These are phyloP conservation scores for Liparis tanakae DNA, from an alignment of 2,797 vertebrate species.

Conservation along the genomic window DNA sequence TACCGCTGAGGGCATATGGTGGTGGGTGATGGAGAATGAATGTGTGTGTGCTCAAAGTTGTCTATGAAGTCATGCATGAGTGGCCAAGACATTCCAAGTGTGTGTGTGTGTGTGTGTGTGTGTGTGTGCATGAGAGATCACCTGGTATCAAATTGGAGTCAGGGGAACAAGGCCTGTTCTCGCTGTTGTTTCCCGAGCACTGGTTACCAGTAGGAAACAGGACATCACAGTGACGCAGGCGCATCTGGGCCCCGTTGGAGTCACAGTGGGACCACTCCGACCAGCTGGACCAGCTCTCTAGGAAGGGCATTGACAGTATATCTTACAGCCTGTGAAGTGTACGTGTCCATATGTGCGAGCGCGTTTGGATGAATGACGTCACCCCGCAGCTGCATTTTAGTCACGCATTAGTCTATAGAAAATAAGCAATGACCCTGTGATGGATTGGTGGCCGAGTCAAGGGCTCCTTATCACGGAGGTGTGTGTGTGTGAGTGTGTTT, in stretches of 20 bases:
- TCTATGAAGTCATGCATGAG: constrained; percentile 44
- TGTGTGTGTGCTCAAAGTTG: constrained; percentile 24
- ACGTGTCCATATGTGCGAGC: not conserved
- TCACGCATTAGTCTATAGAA: constrained; percentile 57
- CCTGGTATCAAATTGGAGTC: constrained; percentile 96
- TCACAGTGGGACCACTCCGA: constrained; percentile 93
- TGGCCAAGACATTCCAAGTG: constrained; percentile 26
- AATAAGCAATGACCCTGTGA: constrained; percentile 56
- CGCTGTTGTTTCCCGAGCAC: constrained; percentile 91
- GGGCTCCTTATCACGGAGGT: constrained; percentile 45
- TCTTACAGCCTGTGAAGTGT: constrained; percentile 33
- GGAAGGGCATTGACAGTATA: constrained; percentile 47
- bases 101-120: constrained; percentile 15
- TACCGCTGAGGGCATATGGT: constrained; percentile 57
- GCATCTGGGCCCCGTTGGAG: constrained; percentile 85
- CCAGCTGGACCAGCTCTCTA: constrained; percentile 98
- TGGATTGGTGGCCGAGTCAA: constrained; percentile 43
- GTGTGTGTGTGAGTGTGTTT: constrained; percentile 23
- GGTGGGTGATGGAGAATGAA: constrained; percentile 31
- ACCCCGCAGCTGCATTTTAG: constrained; percentile 46
- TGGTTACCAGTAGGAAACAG: constrained; percentile 93
- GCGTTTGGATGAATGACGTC: constrained; percentile 16
- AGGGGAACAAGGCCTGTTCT: constrained; percentile 85
- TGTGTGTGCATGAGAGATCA: constrained; percentile 62
- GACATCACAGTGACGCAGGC: constrained; percentile 89